Evolutionary conservation across 2,113 vertebrate genomes (phyloP).

Genomic region (Corydoras sp.): DNA sequence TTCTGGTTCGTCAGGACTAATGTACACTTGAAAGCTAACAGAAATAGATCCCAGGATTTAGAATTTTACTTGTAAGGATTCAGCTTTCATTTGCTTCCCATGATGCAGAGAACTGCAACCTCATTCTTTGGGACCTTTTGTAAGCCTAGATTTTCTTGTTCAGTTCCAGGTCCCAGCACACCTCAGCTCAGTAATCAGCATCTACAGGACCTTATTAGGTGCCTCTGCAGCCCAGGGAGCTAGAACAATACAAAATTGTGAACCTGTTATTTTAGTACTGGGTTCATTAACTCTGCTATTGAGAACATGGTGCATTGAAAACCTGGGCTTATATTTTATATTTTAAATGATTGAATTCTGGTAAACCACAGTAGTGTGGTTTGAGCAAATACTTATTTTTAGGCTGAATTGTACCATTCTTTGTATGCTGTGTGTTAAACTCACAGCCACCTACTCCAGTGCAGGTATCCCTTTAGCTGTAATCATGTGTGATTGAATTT

Average conservation of each 20-base stretch:
- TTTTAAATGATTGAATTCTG: not conserved
- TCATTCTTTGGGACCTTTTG: not conserved
- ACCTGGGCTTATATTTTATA: not conserved
- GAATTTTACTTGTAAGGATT: not conserved
- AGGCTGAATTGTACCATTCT: too few relatives aligned
- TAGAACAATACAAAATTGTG: conserved; percentile 10
- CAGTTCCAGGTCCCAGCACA: conserved; percentile 2
- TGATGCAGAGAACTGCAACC: not conserved
- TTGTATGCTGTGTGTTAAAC: too few relatives aligned
- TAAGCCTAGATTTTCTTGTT: conserved; percentile 11
- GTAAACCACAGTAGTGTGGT: too few relatives aligned
- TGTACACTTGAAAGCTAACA: not conserved
- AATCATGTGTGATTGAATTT: too few relatives aligned
- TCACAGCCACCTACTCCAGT: too few relatives aligned
- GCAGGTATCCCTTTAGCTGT: too few relatives aligned
- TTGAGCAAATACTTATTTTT: too few relatives aligned
- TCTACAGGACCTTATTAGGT: not conserved
- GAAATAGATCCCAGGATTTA: not conserved
- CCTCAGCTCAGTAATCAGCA: conserved; percentile 2
- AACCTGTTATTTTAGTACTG: not conserved
- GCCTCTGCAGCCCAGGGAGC: not conserved
- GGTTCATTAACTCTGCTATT: conserved; percentile 4
- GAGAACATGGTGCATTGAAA: not conserved
- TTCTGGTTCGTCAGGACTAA: too few relatives aligned
- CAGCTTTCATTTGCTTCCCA: not conserved